Evolutionary conservation across 2,113 vertebrate species (phyloP).

Genomic region (Protomyctophum bolini): DNA sequence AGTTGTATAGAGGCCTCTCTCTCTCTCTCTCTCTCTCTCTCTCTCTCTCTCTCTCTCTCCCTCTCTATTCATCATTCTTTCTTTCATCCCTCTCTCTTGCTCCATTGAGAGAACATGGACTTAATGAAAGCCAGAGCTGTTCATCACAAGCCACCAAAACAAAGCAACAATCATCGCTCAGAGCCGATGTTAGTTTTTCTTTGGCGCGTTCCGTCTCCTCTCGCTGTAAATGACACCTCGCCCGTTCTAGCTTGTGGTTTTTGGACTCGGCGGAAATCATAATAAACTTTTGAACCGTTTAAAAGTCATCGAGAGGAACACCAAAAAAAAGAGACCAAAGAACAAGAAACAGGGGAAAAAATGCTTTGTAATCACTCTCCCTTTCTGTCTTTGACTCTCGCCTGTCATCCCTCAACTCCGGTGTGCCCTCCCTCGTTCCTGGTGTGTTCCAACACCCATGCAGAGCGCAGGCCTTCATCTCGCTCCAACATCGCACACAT

Average conservation of each 20-base stretch:
- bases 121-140: conserved; percentile 48
- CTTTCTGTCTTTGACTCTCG: conserved; percentile 21
- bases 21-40: background rate
- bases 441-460: no score
- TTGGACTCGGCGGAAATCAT: conserved; percentile 11
- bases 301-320: conserved; percentile 39
- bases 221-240: background rate
- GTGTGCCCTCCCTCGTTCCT: no score
- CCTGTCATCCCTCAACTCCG: conserved; percentile 3
- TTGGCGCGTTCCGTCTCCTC: background rate
- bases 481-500: conserved; percentile 18
- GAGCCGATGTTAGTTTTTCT: conserved; percentile 41
- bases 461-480: conserved; percentile 13
- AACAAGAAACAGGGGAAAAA: conserved; percentile 1
- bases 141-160: conserved; percentile 23
- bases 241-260: conserved; percentile 25
- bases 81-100: background rate
- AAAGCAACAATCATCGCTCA: conserved; percentile 31
- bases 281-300: conserved; percentile 30
- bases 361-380: conserved; percentile 26
- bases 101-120: conserved; percentile 5
- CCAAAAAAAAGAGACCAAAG: no score
- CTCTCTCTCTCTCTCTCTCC: background rate
- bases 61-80: conserved; percentile 4
- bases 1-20: conserved; percentile 10